These are phyloP conservation scores for Sarcophaga carnaria DNA, from an alignment of 2,888 invertebrate genomes.

Conservation along the genomic window DNA sequence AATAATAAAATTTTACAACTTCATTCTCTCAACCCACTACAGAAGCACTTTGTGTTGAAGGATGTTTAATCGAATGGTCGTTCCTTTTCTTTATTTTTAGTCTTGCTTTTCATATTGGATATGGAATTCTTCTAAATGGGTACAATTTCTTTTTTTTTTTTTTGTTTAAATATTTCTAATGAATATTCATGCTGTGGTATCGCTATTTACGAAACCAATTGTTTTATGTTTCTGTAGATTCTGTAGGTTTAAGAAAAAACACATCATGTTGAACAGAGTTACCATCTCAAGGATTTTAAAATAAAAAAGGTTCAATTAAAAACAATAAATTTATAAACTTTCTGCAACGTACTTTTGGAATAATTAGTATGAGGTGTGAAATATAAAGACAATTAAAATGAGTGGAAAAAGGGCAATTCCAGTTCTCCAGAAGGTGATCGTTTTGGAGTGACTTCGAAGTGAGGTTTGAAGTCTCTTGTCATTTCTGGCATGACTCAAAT, in stretches of 20 bases:
- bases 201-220: conserved; percentile 20
- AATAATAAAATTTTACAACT: neutral
- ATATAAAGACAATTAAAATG: no score
- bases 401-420: no score
- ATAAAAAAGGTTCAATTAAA: neutral
- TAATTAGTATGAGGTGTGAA: no score
- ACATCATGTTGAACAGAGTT: neutral
- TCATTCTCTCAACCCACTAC: neutral
- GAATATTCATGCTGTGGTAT: conserved; percentile 55
- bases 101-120: neutral
- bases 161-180: conserved; percentile 34
- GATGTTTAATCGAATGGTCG: conserved; percentile 1
- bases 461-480: no score
- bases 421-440: no score
- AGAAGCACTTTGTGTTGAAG: neutral
- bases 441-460: no score
- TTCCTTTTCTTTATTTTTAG: neutral
- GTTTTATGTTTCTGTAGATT: conserved; percentile 7
- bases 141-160: neutral
- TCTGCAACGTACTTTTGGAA: neutral
- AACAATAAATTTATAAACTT: neutral
- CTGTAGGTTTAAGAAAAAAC: neutral
- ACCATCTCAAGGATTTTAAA: neutral
- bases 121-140: neutral
- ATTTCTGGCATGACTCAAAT: no score